These are phyloP conservation scores for Neoarius graeffei DNA, from an alignment of 2,113 vertebrate species.

Conservation along the genomic window DNA sequence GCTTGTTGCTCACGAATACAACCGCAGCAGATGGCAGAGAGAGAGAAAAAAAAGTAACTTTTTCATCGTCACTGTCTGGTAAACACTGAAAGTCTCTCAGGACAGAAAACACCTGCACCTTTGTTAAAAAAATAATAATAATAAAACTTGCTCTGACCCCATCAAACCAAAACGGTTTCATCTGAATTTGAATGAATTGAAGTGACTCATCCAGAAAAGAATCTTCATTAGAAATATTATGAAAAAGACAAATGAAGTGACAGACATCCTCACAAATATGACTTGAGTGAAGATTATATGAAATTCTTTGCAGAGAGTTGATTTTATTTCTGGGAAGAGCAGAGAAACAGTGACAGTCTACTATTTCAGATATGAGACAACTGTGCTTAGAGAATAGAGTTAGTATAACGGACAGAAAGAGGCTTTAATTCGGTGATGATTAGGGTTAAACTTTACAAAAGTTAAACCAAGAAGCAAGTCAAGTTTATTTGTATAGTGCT, in stretches of 20 bases:
- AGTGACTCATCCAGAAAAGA: conserved; percentile 21
- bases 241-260: conserved; percentile 44
- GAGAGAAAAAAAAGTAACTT: conserved; percentile 63
- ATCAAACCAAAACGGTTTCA: conserved; percentile 16
- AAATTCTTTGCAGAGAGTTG: background rate
- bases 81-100: conserved; percentile 60
- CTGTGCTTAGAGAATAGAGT: conserved; percentile 60
- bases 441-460: conserved; percentile 71
- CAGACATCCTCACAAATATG: conserved; percentile 1
- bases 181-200: conserved; percentile 30
- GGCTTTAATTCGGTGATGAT: conserved; percentile 67
- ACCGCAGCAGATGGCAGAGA: conserved; percentile 62
- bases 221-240: background rate
- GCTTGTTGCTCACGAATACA: conserved; percentile 72
- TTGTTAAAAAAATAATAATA: conserved; percentile 11
- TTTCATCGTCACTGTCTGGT: conserved; percentile 65
- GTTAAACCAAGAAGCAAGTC: conserved; percentile 65
- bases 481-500: conserved; percentile 21
- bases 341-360: conserved; percentile 11
- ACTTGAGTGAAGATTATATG: background rate
- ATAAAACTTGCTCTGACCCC: conserved; percentile 11
- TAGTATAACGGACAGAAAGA: conserved; percentile 63
- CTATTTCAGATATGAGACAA: conserved; percentile 35
- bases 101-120: conserved; percentile 74
- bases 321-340: background rate